Base-by-base conservation (phyloP, 2,888 invertebrate species). In the Yponomeuta cagnagella region DNA sequence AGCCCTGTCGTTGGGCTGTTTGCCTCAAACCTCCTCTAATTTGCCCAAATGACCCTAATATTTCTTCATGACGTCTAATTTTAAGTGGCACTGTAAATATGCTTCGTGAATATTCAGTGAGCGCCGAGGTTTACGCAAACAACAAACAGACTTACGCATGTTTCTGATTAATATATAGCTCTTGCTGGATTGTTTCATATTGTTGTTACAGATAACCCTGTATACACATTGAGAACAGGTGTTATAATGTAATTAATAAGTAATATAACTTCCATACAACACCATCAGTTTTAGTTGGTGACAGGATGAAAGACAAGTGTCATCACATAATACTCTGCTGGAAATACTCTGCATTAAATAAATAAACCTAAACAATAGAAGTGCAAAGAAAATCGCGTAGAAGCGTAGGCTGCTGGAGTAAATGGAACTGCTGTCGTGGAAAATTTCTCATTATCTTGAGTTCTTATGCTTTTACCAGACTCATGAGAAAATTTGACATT, bases 11-110 rank as follows among this genome's bases (percentile, higher is more conserved):
- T 15, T 0, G 15, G 64, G 33, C 31, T 10, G 30, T 65, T 65
- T 65, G 33, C 65, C 65, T 12, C 31, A 70, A 70, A 52, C 43
- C 65, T 23, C 31, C 71, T 65, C 71, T 73, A 71, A 71, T 71
- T 73, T 73, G 65, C 65, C 68, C 68, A 75, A 75, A 76, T 75
- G 73, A 73, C 73, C 71, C 69, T 72, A 73, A 76, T 75, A 74
- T 72, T 74, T 74, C 72, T 75, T 74, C 73, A 75, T 71, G 73
- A 68, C 71, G 10, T 71, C 65, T 70, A 72, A 74, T 74, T 74
- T 72, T 66, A 33, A 43, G n/a, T 10, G 48, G 10, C 33, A 33
- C 10, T 65, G 6, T 23, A 31, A 64, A 64, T 63, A 63, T 23
- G 31, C 64, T 64, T 31, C 10, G 23, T 23, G 10, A 64, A 64